Conservation (phyloP, 2,797 vertebrate species). For the Characodon lateralis region DNA sequence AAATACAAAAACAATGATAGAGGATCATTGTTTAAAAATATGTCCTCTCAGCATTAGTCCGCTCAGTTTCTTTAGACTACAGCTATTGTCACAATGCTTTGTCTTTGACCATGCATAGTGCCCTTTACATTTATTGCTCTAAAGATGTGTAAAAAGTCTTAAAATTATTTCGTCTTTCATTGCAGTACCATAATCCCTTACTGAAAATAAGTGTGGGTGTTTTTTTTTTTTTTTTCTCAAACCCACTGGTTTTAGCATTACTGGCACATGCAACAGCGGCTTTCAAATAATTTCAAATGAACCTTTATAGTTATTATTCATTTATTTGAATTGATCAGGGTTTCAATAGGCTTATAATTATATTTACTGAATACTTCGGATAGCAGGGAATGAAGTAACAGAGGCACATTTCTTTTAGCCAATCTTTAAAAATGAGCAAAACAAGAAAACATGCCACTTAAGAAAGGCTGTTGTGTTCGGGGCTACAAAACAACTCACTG, state of each 20-base stretch:
- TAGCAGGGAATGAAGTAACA: neutral
- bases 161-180: neutral
- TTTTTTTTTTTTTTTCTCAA: neutral
- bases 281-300: neutral
- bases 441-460: neutral
- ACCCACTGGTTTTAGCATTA: neutral
- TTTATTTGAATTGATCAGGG: neutral
- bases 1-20: neutral
- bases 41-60: neutral
- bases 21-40: neutral
- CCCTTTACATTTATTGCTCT: neutral
- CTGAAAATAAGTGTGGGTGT: neutral
- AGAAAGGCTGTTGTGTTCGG: neutral
- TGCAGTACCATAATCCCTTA: neutral
- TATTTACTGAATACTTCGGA: neutral
- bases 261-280: neutral
- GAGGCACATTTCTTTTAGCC: neutral
- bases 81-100: neutral
- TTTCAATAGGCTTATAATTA: neutral
- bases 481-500: neutral
- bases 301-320: neutral
- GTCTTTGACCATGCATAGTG: neutral
- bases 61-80: neutral
- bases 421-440: neutral
- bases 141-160: neutral